Percentiles rank a stretch among this genome's conserved stretches.
Evolutionary conservation across 2,888 invertebrate species (phyloP).

Genomic region (Papilio elwesi): DNA sequence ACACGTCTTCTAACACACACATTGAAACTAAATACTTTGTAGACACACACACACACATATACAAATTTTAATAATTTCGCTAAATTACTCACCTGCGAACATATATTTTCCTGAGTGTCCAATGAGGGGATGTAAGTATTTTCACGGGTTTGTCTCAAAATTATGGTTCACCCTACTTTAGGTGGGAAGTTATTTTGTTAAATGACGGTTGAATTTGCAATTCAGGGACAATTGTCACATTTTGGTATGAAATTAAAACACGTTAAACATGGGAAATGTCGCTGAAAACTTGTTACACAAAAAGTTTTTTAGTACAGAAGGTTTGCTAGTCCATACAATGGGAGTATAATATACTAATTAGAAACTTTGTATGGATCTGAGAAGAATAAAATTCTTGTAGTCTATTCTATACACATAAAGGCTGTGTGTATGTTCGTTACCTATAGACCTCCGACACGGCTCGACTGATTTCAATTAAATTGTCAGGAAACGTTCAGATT

Average conservation of each 20-base stretch:
- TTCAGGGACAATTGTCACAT: conserved; percentile 7
- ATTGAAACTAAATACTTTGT: conserved; percentile 12
- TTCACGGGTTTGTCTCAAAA: conserved; percentile 32
- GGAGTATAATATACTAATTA: too few species aligned
- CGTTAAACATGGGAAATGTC: too few species aligned
- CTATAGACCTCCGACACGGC: too few species aligned
- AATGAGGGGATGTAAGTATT: conserved; percentile 38
- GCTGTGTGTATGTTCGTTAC: too few species aligned
- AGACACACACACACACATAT: conserved; percentile 18
- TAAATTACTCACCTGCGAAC: conserved; percentile 40
- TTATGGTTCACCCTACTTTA: conserved; percentile 35
- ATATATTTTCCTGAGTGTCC: conserved; percentile 39
- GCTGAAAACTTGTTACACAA: too few species aligned
- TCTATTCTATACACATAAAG: too few species aligned
- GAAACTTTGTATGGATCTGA: too few species aligned
- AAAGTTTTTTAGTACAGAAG: too few species aligned
- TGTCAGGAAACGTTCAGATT: too few species aligned
- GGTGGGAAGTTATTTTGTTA: conserved; percentile 34
- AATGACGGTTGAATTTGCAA: conserved; percentile 29
- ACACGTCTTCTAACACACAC: conserved; percentile 26
- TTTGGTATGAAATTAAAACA: background rate
- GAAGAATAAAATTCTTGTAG: too few species aligned
- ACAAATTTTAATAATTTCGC: conserved; percentile 34
- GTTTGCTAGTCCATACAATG: background rate
- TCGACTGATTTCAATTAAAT: too few species aligned